Evolutionary conservation across 2,797 vertebrate species (phyloP).

Genomic region (Cuniculus paca): DNA sequence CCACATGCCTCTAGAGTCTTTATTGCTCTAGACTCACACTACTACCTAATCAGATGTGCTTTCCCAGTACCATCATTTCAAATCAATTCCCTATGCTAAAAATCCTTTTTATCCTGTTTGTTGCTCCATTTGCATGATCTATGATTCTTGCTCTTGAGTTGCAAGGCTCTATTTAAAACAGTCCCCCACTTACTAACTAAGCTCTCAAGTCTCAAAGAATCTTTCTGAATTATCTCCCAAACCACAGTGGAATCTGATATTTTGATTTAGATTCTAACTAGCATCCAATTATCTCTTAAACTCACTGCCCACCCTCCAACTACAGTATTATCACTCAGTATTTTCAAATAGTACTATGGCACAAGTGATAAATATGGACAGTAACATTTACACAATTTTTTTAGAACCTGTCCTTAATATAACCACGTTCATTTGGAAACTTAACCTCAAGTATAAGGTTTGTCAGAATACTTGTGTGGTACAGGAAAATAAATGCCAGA

Average conservation of each 20-base stretch:
- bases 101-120: conserved; percentile 52
- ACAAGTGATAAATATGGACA: conserved; percentile 18
- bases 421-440: conserved; percentile 50
- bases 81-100: conserved; percentile 39
- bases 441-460: neutral
- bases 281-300: conserved; percentile 49
- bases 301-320: neutral
- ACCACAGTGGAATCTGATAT: conserved; percentile 20
- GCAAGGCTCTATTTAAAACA: neutral
- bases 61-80: conserved; percentile 31
- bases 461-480: neutral
- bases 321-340: neutral
- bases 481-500: neutral
- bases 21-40: neutral
- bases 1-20: neutral
- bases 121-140: neutral
- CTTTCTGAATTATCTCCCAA: conserved; percentile 30
- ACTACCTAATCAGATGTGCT: conserved; percentile 6
- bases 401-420: neutral
- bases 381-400: neutral
- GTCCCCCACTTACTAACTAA: neutral
- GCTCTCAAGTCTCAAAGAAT: neutral
- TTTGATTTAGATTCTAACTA: conserved; percentile 22
- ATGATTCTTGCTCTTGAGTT: conserved; percentile 42
- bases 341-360: conserved; percentile 28